Evolutionary conservation across 2,888 invertebrate species (phyloP), one percentile per base, ranked within the genome.

Genomic region (Drosophila setosimentum): DNA sequence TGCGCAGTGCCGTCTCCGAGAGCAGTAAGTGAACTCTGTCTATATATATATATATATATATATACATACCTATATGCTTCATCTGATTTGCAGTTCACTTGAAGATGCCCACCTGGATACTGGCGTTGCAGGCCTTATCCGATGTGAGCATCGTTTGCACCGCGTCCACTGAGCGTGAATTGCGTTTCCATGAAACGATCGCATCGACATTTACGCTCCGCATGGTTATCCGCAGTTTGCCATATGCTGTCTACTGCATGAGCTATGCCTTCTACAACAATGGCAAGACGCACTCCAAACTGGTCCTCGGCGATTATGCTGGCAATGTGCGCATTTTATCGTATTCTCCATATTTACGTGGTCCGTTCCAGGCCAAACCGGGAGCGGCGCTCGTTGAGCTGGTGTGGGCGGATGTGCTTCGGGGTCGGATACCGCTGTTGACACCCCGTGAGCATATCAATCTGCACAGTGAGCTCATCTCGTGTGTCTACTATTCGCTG

Each of bases 171-270:
- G 96, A 97, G 92, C 93, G 96, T 21, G 97, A 97, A 90, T 93
- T 97, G 51, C 94, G 96, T 77, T 97, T 97, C 92, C 97, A 97
- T 90, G 97, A 97, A 91, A 95, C 95, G 53, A 95, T 95, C 27
- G 96, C 96, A 8, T 95, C 95, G 68, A 96, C 96, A 64, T 97
- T 97, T 92, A 95, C 95, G 48, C 93, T 96, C 50, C 94, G 96
- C 82, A 94, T 96, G 64, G 94, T 96, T 78, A 95, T 97, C 75
- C 94, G 95, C 0, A 96, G 95, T 69, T 94, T 93, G 57, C 93
- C 93, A 0, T 91, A 72, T 76, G 91, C 92, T 0, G 91, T 93
- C 10, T 90, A 86, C 62, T 81, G 89, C 54, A 91, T 92, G 91
- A 75, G 88, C n/a, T 93, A 93, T 64, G 83, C 82, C 45, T 92